phyloP scores from a whole-genome alignment of 1,140 invertebrate genomes.

The Calliopsis andreniformis region DNA sequence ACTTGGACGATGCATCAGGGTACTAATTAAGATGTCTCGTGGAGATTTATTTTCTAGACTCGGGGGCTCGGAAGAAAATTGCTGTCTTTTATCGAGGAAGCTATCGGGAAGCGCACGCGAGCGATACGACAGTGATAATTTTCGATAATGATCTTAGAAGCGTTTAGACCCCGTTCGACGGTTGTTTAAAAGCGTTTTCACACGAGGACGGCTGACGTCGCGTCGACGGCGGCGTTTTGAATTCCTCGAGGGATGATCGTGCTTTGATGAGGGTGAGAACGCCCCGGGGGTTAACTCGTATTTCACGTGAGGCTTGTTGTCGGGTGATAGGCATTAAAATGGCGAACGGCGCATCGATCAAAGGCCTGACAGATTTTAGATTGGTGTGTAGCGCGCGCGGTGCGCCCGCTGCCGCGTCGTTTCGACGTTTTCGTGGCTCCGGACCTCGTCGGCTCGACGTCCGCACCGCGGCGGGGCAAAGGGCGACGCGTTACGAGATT shows the following conservation, averaged over 20 bases:
- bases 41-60: slow-evolving; percentile 14
- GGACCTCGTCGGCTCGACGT: neutral
- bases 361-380: slow-evolving; percentile 81
- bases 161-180: slow-evolving; percentile 29
- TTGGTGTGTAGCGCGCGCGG: slow-evolving; percentile 68
- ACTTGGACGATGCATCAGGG: no score
- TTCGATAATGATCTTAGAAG: slow-evolving; percentile 50
- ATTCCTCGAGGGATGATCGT: slow-evolving; percentile 78
- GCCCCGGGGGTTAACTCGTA: slow-evolving; percentile 76
- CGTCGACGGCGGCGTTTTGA: slow-evolving; percentile 69
- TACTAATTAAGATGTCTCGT: slow-evolving; percentile 4
- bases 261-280: slow-evolving; percentile 77
- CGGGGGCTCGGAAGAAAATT: neutral
- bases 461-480: neutral
- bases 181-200: slow-evolving; percentile 74
- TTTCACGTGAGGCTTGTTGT: slow-evolving; percentile 77
- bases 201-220: slow-evolving; percentile 54
- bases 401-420: slow-evolving; percentile 35
- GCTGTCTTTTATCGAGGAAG: neutral
- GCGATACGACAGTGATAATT: slow-evolving; percentile 53
- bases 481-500: slow-evolving; percentile 45
- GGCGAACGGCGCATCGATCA: slow-evolving; percentile 79
- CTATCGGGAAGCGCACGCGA: neutral
- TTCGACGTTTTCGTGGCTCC: slow-evolving; percentile 65
- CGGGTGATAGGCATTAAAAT: slow-evolving; percentile 80